Evolutionary conservation across 2,888 invertebrate species (phyloP).

Genomic region (Pilophorus perplexus): DNA sequence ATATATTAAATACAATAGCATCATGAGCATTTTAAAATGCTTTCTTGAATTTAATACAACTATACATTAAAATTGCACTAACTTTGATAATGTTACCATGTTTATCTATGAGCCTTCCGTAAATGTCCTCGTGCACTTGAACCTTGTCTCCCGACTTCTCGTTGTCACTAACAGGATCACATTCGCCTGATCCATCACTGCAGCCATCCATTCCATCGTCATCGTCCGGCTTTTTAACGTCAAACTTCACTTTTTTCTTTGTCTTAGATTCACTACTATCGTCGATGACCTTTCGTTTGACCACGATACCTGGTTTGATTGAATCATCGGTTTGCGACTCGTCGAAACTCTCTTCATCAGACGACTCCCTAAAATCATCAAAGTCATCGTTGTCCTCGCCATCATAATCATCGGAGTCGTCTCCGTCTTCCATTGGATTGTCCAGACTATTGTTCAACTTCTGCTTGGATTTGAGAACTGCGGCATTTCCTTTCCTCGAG

Average conservation of each 20-base stretch:
- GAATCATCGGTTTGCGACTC: not conserved
- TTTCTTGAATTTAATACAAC: not conserved
- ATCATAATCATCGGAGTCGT: not conserved
- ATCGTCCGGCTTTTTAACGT: conserved; percentile 9
- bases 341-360: not conserved
- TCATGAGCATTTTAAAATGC: not conserved
- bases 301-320: not conserved
- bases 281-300: conserved; percentile 19
- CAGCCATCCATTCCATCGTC: conserved; percentile 49
- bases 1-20: too few relatives aligned
- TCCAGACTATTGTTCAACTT: not conserved
- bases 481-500: not conserved
- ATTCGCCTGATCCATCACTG: conserved; percentile 19
- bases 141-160: conserved; percentile 24
- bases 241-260: conserved; percentile 41
- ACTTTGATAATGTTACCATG: conserved; percentile 69
- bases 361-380: too few relatives aligned
- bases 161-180: not conserved
- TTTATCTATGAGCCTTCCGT: conserved; percentile 79
- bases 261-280: conserved; percentile 41
- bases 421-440: not conserved
- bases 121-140: conserved; percentile 83
- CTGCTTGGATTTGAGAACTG: not conserved
- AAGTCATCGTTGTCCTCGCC: not conserved
- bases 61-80: not conserved